Conservation (phyloP, 2,888 invertebrate genomes). For the Caenorhabditis doughertyi region DNA sequence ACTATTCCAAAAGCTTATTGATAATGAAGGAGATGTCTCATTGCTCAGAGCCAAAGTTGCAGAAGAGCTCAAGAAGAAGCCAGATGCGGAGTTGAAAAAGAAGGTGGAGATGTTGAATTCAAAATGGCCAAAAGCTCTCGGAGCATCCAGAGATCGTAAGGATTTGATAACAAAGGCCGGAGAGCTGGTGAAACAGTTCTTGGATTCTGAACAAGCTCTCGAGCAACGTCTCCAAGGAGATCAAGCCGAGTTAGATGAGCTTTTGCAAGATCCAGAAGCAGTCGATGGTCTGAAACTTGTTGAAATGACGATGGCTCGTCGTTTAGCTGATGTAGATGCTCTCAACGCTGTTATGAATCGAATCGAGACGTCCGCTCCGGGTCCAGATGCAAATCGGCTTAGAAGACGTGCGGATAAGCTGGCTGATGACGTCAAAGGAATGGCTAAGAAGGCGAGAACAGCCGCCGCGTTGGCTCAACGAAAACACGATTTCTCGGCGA, state of each 20-base stretch:
- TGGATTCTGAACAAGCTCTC: constrained; percentile 66
- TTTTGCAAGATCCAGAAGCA: constrained; percentile 38
- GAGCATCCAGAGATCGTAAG: constrained; percentile 89
- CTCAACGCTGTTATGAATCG: constrained; percentile 58
- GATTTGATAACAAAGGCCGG: constrained; percentile 69
- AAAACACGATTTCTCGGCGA: constrained; percentile 59
- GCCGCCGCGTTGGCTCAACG: constrained; percentile 67
- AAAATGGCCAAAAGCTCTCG: constrained; percentile 93
- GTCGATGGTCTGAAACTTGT: constrained; percentile 66
- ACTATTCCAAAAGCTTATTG: constrained; percentile 91
- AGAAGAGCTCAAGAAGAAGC: constrained; percentile 78
- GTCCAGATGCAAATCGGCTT: constrained; percentile 76
- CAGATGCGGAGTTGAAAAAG: constrained; percentile 86
- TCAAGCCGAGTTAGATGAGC: constrained; percentile 65
- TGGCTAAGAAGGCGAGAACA: constrained; percentile 71
- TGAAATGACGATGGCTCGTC: constrained; percentile 67
- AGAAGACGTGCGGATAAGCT: constrained; percentile 74
- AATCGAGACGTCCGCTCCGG: constrained; percentile 73
- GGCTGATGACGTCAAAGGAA: constrained; percentile 69
- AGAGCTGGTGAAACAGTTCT: constrained; percentile 71
- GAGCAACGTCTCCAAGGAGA: constrained; percentile 66
- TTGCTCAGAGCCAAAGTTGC: constrained; percentile 83
- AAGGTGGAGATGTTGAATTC: constrained; percentile 93
- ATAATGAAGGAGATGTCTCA: constrained; percentile 94
- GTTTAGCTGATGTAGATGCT: constrained; percentile 71